These are phyloP conservation scores for Tragelaphus buxtoni DNA, from an alignment of 2,113 vertebrate genomes.

Conservation along the genomic window DNA sequence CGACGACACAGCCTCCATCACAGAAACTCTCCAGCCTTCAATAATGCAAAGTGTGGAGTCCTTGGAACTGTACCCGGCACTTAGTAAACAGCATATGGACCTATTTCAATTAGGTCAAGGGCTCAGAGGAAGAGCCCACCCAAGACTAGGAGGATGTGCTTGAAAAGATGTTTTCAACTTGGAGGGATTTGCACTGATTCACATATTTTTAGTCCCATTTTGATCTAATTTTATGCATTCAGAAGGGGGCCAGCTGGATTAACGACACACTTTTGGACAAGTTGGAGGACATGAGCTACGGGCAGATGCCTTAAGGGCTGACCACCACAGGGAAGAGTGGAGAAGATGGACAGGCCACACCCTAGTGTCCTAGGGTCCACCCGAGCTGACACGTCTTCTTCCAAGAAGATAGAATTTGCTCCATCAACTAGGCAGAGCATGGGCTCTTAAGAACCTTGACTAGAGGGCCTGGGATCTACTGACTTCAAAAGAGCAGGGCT, in stretches of 20 bases:
- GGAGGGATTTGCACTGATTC: not conserved
- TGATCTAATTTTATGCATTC: not conserved
- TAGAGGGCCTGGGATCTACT: not conserved
- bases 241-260: not conserved
- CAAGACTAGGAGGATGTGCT: not conserved
- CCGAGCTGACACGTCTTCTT: not conserved
- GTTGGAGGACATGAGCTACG: not conserved
- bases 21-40: not conserved
- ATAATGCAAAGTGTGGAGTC: not conserved
- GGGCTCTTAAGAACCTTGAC: not conserved
- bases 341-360: not conserved
- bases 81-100: not conserved
- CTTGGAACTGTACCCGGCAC: not conserved
- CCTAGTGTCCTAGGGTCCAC: not conserved
- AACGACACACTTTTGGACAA: not conserved
- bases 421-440: not conserved
- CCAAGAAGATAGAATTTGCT: not conserved
- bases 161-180: not conserved
- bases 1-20: fast-evolving
- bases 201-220: not conserved
- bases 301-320: not conserved
- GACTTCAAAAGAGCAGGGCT: not conserved
- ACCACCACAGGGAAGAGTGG: not conserved
- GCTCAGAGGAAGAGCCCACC: not conserved
- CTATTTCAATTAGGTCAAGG: not conserved